Evolutionary conservation across 2,888 invertebrate genomes (phyloP), one percentile per base, ranked within the genome.

Genomic region (Ypsolopha sequella): DNA sequence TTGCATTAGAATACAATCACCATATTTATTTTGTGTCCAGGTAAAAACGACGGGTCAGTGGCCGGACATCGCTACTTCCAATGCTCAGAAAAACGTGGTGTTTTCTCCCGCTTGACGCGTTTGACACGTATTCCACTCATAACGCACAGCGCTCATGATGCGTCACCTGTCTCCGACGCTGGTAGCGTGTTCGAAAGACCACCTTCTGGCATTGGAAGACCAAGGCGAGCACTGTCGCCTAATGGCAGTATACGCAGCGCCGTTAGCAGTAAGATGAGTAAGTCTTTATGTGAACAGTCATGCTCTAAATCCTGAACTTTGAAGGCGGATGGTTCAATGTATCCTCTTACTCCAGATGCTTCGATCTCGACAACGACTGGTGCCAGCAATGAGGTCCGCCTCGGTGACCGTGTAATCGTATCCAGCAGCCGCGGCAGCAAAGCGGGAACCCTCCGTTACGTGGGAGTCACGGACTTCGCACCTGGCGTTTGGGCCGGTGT

Each of bases 11-110:
- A 24, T 24, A 3, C 24, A 24, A 24, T 24, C 2, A 24, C 24
- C 24, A 24, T 24, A 24, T 24, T 24, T 24, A 33, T 8, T 41
- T 47, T 38, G 33, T 43, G 77, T 80, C 55, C 71, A 95, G 98
- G 98, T 60, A 98, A 98, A 88, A 98, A 98, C 76, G 97, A 98
- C 77, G 98, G 98, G 34, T 95, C 96, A 36, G 97, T 98, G 56
- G 94, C 95, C 52, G 97, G 97, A 51, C 91, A 92, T 51, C 91
- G 95, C 48, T 98, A 98, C 80, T 98, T 98, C 80, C 96, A 96
- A 75, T 98, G 98, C 73, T 93, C 95, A 66, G 90, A 95, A 33
- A 94, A 95, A 66, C 93, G 93, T 54, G 98, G 98, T n/a, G 93
- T 98, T 13, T 98, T 98, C 79, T 97, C 96, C 35, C 91, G 95